phyloP scores from a whole-genome alignment of 1,140 invertebrate genomes.

The Zaprionus gabonicus region DNA sequence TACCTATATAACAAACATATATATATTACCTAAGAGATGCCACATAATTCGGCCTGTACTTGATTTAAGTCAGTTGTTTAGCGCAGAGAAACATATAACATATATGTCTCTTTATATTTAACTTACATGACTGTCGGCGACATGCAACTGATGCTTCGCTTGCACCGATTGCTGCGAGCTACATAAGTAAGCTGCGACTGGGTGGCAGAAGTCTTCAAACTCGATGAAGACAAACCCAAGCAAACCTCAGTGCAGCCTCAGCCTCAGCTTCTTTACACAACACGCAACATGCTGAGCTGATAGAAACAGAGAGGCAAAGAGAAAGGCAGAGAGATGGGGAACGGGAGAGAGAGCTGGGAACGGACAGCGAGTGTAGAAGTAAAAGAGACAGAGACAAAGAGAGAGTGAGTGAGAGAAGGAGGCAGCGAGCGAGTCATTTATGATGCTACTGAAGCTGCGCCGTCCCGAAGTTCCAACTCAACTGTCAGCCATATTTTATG shows the following conservation, averaged over 20 bases:
- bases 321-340: no score
- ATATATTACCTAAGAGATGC: conserved; percentile 6
- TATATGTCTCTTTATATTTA: not conserved
- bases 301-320: not conserved
- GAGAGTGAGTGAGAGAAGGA: not conserved
- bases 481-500: conserved; percentile 78
- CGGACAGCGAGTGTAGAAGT: not conserved
- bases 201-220: not conserved
- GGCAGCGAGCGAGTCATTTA: not conserved
- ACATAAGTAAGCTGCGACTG: conserved; percentile 42
- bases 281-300: not conserved
- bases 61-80: conserved; percentile 16
- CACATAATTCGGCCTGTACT: conserved; percentile 32
- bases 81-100: not conserved
- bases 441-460: conserved; percentile 26
- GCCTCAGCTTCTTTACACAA: not conserved
- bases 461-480: conserved; percentile 47
- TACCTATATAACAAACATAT: not conserved
- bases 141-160: conserved; percentile 21
- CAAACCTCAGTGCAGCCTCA: not conserved
- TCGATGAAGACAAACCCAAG: not conserved
- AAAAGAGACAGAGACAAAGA: no score
- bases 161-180: conserved; percentile 56
- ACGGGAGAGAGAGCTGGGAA: no score
- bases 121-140: not conserved